These are phyloP conservation scores for Chelonoidis abingdonii DNA, from an alignment of 2,113 vertebrate genomes.

Conservation along the genomic window DNA sequence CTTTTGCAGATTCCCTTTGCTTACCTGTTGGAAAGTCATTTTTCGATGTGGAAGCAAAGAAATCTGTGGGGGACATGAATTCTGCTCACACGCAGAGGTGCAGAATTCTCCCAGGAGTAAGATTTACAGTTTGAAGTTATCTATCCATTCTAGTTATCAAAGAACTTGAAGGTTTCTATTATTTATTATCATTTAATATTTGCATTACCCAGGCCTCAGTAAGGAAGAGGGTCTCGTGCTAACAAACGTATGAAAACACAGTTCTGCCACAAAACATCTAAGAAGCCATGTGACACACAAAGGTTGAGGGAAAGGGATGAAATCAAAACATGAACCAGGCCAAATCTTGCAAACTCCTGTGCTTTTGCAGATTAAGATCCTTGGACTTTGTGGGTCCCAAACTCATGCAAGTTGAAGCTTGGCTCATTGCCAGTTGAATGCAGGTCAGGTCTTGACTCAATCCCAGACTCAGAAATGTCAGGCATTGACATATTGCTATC, in stretches of 20 bases:
- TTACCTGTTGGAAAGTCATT: too few species aligned
- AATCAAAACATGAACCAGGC: background rate
- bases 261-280: background rate
- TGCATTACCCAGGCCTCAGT: background rate
- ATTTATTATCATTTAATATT: background rate
- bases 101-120: too few species aligned
- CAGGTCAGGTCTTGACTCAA: constrained; percentile 22
- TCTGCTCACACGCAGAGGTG: too few species aligned
- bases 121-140: background rate
- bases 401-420: background rate
- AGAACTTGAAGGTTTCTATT: background rate
- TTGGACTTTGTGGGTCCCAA: background rate
- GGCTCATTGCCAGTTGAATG: background rate
- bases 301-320: background rate
- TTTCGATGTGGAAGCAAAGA: too few species aligned
- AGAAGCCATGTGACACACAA: background rate
- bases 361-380: background rate
- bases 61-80: too few species aligned
- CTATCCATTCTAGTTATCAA: background rate
- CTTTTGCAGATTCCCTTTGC: too few species aligned
- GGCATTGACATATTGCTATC: constrained; percentile 31
- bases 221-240: background rate
- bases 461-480: constrained; percentile 37
- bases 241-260: background rate
- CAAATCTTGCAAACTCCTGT: background rate